Percentiles rank a stretch among this genome's conserved stretches.
phyloP scores from a whole-genome alignment of 2,797 vertebrate genomes.

The Bufotes viridis region DNA sequence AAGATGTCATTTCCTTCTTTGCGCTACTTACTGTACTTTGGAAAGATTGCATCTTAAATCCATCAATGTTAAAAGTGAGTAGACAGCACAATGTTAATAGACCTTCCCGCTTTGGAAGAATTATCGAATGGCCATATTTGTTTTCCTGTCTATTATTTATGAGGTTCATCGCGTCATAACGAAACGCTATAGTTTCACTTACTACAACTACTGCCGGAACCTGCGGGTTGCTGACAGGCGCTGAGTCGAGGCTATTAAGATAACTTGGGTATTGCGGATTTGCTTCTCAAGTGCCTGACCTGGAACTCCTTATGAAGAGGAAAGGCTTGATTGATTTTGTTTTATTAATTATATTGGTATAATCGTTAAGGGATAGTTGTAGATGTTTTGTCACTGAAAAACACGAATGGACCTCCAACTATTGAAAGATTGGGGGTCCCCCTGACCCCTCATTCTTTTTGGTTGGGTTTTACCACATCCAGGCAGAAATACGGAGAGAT shows the following conservation, averaged over 20 bases:
- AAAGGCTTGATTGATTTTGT: background rate
- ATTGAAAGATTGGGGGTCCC: background rate
- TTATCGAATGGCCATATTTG: slow-evolving; percentile 10
- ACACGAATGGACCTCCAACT: background rate
- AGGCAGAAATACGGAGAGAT: no score
- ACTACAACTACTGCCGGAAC: slow-evolving; percentile 7
- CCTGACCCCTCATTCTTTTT: background rate
- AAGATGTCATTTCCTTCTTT: background rate
- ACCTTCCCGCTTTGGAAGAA: background rate
- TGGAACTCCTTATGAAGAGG: background rate
- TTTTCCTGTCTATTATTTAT: slow-evolving; percentile 50
- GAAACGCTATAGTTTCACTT: slow-evolving; percentile 43
- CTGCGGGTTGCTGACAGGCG: slow-evolving; percentile 16
- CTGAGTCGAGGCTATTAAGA: slow-evolving; percentile 17
- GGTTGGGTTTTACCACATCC: no score
- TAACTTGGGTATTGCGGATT: slow-evolving; percentile 1
- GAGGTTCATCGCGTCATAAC: slow-evolving; percentile 26
- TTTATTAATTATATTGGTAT: background rate
- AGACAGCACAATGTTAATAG: slow-evolving; percentile 22
- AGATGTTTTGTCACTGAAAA: background rate
- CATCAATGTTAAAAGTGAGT: slow-evolving; percentile 25
- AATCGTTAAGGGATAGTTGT: background rate
- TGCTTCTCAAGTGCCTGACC: slow-evolving; percentile 1
- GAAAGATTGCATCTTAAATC: background rate
- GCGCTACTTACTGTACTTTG: background rate